A percentile compares a stretch with the other conserved stretches of the same genome.
These are phyloP conservation scores for Drosophila mauritiana DNA, from an alignment of 1,140 invertebrate genomes.

Conservation along the genomic window DNA sequence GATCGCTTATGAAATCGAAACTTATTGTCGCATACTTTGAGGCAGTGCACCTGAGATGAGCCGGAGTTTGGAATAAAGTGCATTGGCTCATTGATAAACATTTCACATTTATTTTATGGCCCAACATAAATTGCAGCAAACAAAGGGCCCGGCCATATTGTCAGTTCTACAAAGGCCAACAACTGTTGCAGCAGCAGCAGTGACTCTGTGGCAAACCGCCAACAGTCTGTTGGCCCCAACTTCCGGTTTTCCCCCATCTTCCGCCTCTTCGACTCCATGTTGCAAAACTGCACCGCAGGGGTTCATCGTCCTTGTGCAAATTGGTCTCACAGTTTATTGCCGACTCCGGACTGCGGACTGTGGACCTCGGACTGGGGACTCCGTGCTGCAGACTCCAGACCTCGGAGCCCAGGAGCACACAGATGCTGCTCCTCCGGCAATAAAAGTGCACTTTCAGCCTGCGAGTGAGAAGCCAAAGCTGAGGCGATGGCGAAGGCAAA, in stretches of 20 bases:
- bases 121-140: conserved; percentile 64
- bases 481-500: conserved; percentile 9
- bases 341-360: conserved; percentile 17
- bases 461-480: conserved; percentile 4
- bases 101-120: conserved; percentile 75
- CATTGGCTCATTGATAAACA: conserved; percentile 27
- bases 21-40: conserved; percentile 11
- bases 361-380: conserved; percentile 33
- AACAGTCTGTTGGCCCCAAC: conserved; percentile 35
- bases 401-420: conserved; percentile 13
- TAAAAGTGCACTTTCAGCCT: conserved; percentile 78
- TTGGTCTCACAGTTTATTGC: conserved; percentile 78
- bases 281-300: conserved; percentile 78
- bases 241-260: conserved; percentile 36
- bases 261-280: conserved; percentile 42
- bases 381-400: conserved; percentile 7
- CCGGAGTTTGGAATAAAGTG: neutral
- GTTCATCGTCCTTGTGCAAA: conserved; percentile 83
- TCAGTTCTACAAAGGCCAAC: conserved; percentile 63
- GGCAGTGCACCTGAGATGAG: conserved; percentile 30
- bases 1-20: neutral
- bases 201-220: conserved; percentile 69
- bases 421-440: conserved; percentile 61
- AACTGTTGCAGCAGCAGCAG: conserved; percentile 56
- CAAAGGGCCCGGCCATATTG: conserved; percentile 63